Base-by-base conservation (phyloP, 1,140 invertebrate species). In the Drosophila rhopaloa region DNA sequence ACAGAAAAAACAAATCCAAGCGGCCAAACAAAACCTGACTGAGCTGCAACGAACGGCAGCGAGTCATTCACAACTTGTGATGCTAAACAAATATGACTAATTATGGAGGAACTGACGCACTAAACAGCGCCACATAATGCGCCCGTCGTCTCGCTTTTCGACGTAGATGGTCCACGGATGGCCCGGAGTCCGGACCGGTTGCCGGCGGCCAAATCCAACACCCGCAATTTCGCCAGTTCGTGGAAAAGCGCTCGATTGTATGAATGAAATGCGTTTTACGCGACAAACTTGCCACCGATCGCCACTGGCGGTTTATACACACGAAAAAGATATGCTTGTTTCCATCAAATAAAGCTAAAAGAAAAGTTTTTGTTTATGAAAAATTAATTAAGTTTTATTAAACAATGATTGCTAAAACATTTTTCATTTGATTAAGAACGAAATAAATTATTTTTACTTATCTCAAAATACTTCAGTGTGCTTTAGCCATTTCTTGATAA, bases 41-140 rank as follows among this genome's bases (percentile, higher is more conserved):
- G 47, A 57, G 55, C 47, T 38, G 46, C 40, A 41, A 13, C 78
- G 29, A 61, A 43, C 47, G 27, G 56, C 58, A 58, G 62, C 76
- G 50, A 82, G 77, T 84, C 85, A 89, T 89, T 88, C 84, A 89
- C 84, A 89, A 84, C 58, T 81, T 81, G 76, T 89, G 81, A 89
- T 84, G 84, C 84, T 89, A 89, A 89, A 84, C 84, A 89, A 84
- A 89, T 89, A 89, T 89, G 84, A 89, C 84, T 89, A 89, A 89
- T 89, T 89, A 89, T 89, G 84, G 84, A 89, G 84, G 84, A 89
- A 89, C 84, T 88, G 83, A 80, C 59, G 59, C 80, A 89, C 79
- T 89, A 89, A 89, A 89, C 84, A 89, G 85, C 51, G 80, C 81
- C 84, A 81, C 84, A 89, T 89, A 89, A 89, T 89, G 84, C 84